phyloP scores from a whole-genome alignment of 2,797 vertebrate species.

The Scarus forsteni region DNA sequence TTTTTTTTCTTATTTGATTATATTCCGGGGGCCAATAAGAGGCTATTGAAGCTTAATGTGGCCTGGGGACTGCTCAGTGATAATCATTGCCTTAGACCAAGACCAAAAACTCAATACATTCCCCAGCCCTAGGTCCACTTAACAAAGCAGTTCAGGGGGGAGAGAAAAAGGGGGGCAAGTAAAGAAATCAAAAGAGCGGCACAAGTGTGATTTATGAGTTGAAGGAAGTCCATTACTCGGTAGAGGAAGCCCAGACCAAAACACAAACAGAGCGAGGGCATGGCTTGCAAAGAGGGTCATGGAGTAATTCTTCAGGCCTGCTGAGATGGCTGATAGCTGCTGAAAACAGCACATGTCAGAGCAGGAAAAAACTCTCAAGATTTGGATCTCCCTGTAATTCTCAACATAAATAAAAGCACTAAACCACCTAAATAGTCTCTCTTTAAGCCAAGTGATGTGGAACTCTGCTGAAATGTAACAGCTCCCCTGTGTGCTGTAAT shows the following conservation, averaged over 20 bases:
- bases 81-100: too few species aligned
- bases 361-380: conserved; percentile 24
- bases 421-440: conserved; percentile 71
- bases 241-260: conserved; percentile 82
- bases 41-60: too few species aligned
- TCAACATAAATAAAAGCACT: conserved; percentile 72
- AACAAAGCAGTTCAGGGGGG: conserved; percentile 59
- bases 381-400: conserved; percentile 73
- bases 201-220: conserved; percentile 82
- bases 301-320: conserved; percentile 64
- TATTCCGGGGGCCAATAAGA: too few species aligned
- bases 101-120: too few species aligned
- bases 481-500: conserved; percentile 74
- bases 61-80: too few species aligned
- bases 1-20: too few species aligned
- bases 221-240: conserved; percentile 81
- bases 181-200: conserved; percentile 64
- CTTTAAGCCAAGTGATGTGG: conserved; percentile 71
- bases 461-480: conserved; percentile 70
- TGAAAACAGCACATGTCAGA: conserved; percentile 61
- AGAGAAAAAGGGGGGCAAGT: too few species aligned
- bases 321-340: conserved; percentile 68
- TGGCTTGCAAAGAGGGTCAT: conserved; percentile 74
- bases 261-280: conserved; percentile 80
- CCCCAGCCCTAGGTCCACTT: conserved; percentile 22